These are phyloP conservation scores for Drosophila anomalata DNA, from an alignment of 2,888 invertebrate genomes.

Conservation along the genomic window DNA sequence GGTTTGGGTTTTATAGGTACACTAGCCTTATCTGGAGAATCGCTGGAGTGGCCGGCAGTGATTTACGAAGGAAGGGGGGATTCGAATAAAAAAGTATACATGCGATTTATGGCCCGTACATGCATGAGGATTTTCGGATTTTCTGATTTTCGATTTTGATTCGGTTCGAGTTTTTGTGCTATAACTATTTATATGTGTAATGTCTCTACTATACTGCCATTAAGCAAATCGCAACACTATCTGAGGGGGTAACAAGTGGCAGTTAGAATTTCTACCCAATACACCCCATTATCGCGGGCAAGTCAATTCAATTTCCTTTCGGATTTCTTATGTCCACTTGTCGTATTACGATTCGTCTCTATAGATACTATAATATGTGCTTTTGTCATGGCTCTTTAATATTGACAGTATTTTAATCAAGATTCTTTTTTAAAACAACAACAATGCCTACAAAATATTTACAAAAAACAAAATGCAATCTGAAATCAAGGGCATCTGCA, in stretches of 20 bases:
- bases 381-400: not conserved
- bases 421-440: not conserved
- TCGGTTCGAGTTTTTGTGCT: not conserved
- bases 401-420: conserved; percentile 7
- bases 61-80: not conserved
- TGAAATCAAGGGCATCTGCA: not conserved
- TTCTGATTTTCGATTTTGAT: not conserved
- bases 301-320: conserved; percentile 21
- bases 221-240: conserved; percentile 5
- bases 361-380: not conserved
- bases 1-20: not conserved
- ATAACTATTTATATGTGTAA: not conserved
- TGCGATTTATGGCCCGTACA: conserved; percentile 14
- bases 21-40: conserved; percentile 16
- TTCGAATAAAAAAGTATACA: not conserved
- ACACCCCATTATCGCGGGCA: conserved; percentile 14
- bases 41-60: not conserved
- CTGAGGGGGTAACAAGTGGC: not conserved
- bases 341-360: not conserved
- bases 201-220: not conserved
- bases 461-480: not conserved
- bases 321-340: conserved; percentile 11
- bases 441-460: not conserved
- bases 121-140: not conserved
- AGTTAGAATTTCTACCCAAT: no score